A percentile compares a stretch with the other conserved stretches of the same genome.
Conservation (phyloP, 2,113 vertebrate genomes). For the Oxygymnocypris stewartii region DNA sequence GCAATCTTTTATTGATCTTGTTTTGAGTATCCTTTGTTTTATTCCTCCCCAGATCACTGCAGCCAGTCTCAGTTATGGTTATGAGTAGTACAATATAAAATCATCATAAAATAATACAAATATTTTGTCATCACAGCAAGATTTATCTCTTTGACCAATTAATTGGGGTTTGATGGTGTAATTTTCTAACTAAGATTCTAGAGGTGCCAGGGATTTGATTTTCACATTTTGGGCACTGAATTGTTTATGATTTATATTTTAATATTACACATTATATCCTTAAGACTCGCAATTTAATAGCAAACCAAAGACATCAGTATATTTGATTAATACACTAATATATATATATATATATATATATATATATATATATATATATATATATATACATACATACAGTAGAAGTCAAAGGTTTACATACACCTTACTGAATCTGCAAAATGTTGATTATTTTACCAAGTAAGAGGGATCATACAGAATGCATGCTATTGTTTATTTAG, state of each 20-base stretch:
- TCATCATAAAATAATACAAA: background rate
- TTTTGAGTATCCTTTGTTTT: background rate
- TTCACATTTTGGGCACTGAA: background rate
- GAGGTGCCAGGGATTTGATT: background rate
- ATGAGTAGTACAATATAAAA: background rate
- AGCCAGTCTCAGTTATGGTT: background rate
- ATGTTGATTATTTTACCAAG: too few species aligned
- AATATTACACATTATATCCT: background rate
- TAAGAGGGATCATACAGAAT: too few species aligned
- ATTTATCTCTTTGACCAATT: conserved; percentile 10
- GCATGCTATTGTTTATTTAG: too few species aligned
- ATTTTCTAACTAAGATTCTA: background rate
- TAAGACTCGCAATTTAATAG: background rate
- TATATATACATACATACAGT: too few species aligned
- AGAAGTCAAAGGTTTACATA: too few species aligned
- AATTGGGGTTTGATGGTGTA: background rate
- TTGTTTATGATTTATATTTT: background rate
- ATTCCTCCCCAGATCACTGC: background rate
- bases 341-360: too few species aligned
- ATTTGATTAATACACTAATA: background rate
- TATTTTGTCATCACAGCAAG: background rate
- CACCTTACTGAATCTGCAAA: too few species aligned
- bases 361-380: too few species aligned
- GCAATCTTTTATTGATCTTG: conserved; percentile 2
- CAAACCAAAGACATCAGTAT: background rate